Conservation (phyloP, 2,888 invertebrate species). For the Gnatocerus cornutus region DNA sequence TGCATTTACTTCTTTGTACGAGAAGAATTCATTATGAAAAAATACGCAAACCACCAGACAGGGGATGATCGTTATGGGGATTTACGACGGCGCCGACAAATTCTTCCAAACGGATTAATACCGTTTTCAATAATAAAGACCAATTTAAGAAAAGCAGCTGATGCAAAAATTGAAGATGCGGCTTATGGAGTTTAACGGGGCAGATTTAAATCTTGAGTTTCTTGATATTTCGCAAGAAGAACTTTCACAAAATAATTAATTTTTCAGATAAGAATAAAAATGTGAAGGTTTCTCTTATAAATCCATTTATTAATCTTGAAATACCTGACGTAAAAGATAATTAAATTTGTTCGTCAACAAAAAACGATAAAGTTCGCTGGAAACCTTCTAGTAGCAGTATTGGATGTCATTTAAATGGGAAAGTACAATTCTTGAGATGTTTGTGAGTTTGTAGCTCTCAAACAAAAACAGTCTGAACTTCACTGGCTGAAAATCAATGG, state of each 20-base stretch:
- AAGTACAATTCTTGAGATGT: constrained; percentile 44
- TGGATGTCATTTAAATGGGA: constrained; percentile 45
- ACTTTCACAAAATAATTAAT: constrained; percentile 3
- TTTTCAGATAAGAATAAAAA: neutral
- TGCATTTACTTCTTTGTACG: constrained; percentile 46
- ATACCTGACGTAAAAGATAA: constrained; percentile 13
- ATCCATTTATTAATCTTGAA: neutral
- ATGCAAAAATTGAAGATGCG: too few species aligned
- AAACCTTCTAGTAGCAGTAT: constrained; percentile 26
- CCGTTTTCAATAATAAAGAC: neutral
- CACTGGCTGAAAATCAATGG: constrained; percentile 51
- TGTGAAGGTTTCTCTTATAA: neutral
- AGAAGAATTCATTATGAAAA: constrained; percentile 40
- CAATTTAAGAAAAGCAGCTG: too few species aligned
- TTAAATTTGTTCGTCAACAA: constrained; percentile 18
- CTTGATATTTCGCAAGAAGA: neutral
- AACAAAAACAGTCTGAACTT: constrained; percentile 49
- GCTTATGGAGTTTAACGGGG: too few species aligned
- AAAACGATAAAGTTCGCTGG: constrained; percentile 13
- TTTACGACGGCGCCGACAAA: constrained; percentile 42
- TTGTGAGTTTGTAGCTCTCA: constrained; percentile 43
- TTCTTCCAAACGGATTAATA: constrained; percentile 17
- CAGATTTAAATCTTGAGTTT: too few species aligned
- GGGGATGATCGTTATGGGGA: constrained; percentile 25
- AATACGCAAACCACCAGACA: constrained; percentile 28